Evolutionary conservation across 2,113 vertebrate species (phyloP), one percentile per base, ranked within the genome.

Genomic region (Motacilla tschutschensis): DNA sequence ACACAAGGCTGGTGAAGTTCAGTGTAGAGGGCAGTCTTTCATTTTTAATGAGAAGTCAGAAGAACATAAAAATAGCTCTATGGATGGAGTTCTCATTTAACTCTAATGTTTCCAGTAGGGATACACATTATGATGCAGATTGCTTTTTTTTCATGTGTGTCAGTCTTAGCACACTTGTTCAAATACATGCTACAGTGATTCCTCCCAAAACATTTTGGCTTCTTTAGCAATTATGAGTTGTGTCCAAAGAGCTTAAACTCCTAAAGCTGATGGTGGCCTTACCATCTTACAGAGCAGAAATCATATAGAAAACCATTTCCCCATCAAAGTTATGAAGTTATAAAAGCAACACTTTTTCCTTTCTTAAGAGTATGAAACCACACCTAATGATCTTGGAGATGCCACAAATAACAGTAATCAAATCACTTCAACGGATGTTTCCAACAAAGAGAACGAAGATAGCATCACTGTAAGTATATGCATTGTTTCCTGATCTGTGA

Each of bases 381-480:
- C 95, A 1, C 89, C 97, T 12, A 97, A 96, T 92, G 97, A 97
- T 82, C 92, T 97, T 16, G 97, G 96, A 63, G 96, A 97, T 50
- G 97, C 96, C 62, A 97, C 96, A 10, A 97, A 97, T 95, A 97
- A 94, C 90, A 97, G 96, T 91, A 97, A 95, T 55, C 94, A 94
- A n/a, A 96, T 95, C 53, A 96, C 97, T 91, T 93, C 97, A 71
- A 96, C 97, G 9, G 96, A 95, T 76, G 96, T 97, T 46, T 97
- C 97, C 36, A 96, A 97, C 92, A 96, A 96, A 89, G 85, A 94
- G 2, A 97, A 95, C 75, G 98, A 98, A 96, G 98, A 99, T 85
- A 98, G 97, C 93, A 98, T 99, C 67, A 98, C 98, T 93, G 99
- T 99, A 97, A 99, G 99, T 98, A 82, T 43, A 73, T 63, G 77